phyloP scores from a whole-genome alignment of 2,113 vertebrate species.

The Podocnemis expansa region DNA sequence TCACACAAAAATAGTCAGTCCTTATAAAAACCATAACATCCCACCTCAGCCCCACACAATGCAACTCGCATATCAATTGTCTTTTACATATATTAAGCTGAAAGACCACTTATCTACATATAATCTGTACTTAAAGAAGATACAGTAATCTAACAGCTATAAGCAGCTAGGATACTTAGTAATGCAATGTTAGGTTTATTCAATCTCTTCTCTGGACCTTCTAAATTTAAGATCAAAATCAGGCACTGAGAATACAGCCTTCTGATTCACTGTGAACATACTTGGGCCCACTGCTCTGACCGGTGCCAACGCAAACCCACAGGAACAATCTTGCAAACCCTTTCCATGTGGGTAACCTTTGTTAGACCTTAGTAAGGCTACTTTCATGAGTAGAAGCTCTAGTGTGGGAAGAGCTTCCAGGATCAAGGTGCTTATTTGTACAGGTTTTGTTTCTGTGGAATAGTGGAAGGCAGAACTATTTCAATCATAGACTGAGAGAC shows the following conservation, averaged over 20 bases:
- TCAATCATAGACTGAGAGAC: neutral
- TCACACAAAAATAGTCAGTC: neutral
- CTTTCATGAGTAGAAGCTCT: neutral
- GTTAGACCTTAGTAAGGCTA: neutral
- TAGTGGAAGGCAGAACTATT: slow-evolving; percentile 20
- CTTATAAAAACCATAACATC: neutral
- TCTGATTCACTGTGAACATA: neutral
- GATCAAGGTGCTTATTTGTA: neutral
- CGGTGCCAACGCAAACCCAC: neutral
- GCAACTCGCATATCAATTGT: neutral
- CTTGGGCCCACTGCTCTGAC: neutral
- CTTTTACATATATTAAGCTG: neutral
- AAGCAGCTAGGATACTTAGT: neutral
- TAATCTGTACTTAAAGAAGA: neutral
- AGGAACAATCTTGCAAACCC: neutral
- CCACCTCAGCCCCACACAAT: neutral
- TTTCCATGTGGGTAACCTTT: neutral
- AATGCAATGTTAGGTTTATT: neutral
- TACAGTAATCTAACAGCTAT: neutral
- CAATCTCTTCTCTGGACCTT: neutral
- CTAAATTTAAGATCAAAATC: neutral
- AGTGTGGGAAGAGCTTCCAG: neutral
- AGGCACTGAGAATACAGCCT: neutral
- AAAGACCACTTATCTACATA: neutral
- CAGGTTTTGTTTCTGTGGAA: neutral